Base-by-base conservation (phyloP, 1,140 invertebrate genomes). In the Microplitis mediator region DNA sequence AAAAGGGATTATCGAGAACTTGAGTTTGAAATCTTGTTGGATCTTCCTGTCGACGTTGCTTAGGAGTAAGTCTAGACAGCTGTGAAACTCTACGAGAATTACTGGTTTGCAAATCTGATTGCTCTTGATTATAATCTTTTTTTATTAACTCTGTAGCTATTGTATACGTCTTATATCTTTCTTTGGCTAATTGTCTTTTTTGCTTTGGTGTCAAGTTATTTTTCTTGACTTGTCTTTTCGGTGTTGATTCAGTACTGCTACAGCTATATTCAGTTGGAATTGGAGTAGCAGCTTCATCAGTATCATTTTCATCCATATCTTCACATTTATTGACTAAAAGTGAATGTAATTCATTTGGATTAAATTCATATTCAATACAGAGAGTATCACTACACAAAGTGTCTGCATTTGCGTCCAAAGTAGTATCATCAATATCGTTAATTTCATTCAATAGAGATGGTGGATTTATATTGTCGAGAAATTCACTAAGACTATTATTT, bases 81-180 rank as follows among this genome's bases (percentile, higher is more conserved):
- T 23, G 23, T 23, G 23, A 23, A 23, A 23, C 23, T 23, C 23
- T 23, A 23, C 23, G 1, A 23, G 23, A 23, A 23, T 9, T 9
- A n/a, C n/a, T 56, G 1, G 14, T 39, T 39, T 14, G 62, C 32
- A 14, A 13, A 11, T 64, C 35, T 6, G 39, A 45, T 64, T 64
- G 32, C 1, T 11, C 74, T 23, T 83, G 77, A 63, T 79, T 84
- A 11, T 76, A 76, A 72, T 82, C 79, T 66, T 85, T 83, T 16
- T 85, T 86, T 0, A 83, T 78, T 31, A 86, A 84, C 61, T 89
- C 90, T 14, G 90, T 90, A 13, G 89, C 90, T 50, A 95, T 93
- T 0, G 93, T 94, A 76, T 94, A 94, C 0, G 94, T 95, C 79
- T 91, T 92, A 78, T 92, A 95, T 65, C 93, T 89, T 76, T 95